Base-by-base conservation (phyloP, 2,888 invertebrate species). In the Stratiomys singularior region DNA sequence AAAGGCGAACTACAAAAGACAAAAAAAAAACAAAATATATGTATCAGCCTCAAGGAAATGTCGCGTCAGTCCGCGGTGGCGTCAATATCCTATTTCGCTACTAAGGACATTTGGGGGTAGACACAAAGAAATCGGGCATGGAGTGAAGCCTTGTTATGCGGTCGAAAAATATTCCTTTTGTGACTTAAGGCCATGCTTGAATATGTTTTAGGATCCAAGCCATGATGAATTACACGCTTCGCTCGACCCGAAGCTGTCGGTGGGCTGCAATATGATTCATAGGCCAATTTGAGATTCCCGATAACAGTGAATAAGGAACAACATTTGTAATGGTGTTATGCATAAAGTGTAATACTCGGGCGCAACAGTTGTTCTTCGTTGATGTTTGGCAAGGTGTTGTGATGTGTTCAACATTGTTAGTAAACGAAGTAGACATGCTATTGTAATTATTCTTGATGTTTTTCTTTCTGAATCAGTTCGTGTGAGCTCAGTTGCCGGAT, bases 41-140 rank as follows among this genome's bases (percentile, higher is more conserved):
- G 37, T 37, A 77, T 71, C 63, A 60, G 76, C 52, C 25, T 64
- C 66, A 78, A 69, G 72, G 77, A 76, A 69, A 76, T 78, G 69
- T 69, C 66, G 37, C 30, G 69, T 69, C 46, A 30, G 46, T 25
- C 18, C 18, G 66, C 25, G 23, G 37, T 11, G 66, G 23, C 30
- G 27, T 23, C 69, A 69, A 47, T 52, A 52, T 18, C 52, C 52
- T 37, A 37, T 37, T 37, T 37, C 37, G 3, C 37, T n/a, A n/a
- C n/a, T 3, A 37, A 37, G 37, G 37, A 37, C 37, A 37, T 37
- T 37, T 9, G 5, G 37, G 37, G 37, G 37, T 37, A 37, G 37
- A 37, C 37, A 37, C n/a, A 37, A 9, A 37, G 37, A 37, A 9
- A 37, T 37, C n/a, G n/a, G n/a, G n/a, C n/a, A n/a, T n/a, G n/a